phyloP scores from a whole-genome alignment of 2,888 invertebrate species.

The Cerastis leucographa region DNA sequence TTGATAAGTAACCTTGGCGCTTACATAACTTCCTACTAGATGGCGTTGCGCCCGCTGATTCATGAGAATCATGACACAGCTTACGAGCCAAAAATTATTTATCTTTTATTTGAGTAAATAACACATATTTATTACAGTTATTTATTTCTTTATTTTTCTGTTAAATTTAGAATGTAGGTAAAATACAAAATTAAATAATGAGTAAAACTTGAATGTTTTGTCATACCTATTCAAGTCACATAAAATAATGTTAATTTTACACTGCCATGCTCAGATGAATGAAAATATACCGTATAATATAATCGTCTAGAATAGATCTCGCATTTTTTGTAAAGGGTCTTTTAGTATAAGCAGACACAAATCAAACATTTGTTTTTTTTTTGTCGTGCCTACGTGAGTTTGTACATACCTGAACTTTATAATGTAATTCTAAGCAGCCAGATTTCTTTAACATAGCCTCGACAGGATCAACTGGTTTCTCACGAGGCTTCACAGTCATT shows the following conservation, averaged over 20 bases:
- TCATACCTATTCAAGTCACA: no score
- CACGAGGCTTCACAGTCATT: constrained; percentile 85
- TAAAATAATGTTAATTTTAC: no score
- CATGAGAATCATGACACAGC: no score
- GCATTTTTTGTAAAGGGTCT: background rate
- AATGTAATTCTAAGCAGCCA: constrained; percentile 97
- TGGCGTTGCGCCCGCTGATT: background rate
- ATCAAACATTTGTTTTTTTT: background rate
- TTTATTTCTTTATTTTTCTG: background rate
- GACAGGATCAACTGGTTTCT: constrained; percentile 92
- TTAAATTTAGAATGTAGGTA: background rate
- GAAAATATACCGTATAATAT: background rate
- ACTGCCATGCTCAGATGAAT: background rate
- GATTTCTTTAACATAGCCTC: constrained; percentile 97
- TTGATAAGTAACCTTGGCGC: background rate
- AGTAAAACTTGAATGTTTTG: background rate
- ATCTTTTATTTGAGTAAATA: background rate
- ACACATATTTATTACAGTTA: background rate
- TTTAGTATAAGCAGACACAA: no score
- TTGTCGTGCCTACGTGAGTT: background rate
- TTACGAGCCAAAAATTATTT: background rate
- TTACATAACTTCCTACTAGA: constrained; percentile 3
- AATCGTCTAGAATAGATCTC: background rate
- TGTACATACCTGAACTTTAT: constrained; percentile 94
- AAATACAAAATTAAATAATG: background rate